phyloP scores from a whole-genome alignment of 2,888 invertebrate species.

The Epistrophe eligans region DNA sequence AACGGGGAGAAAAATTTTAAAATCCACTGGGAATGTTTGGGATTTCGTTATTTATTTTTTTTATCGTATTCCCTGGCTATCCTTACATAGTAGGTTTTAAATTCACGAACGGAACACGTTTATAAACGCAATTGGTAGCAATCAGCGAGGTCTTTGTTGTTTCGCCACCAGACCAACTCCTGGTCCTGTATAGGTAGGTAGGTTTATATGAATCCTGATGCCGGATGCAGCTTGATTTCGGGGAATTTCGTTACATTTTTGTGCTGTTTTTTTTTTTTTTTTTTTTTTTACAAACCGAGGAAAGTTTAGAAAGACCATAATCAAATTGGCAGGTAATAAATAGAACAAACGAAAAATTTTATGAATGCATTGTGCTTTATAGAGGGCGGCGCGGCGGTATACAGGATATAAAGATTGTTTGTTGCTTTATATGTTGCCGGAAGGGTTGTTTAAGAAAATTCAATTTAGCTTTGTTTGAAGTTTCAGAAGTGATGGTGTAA shows the following conservation, averaged over 20 bases:
- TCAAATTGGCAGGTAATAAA: conserved; percentile 72
- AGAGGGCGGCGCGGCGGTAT: background rate
- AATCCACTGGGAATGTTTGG: conserved; percentile 45
- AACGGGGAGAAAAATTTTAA: background rate
- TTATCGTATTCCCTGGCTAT: conserved; percentile 19
- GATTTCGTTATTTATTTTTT: background rate
- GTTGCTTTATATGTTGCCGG: background rate
- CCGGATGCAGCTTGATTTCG: conserved; percentile 63
- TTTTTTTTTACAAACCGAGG: background rate
- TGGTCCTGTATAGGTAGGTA: background rate
- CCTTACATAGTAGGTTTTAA: background rate
- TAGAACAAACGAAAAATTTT: conserved; percentile 68
- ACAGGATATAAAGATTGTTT: conserved; percentile 7
- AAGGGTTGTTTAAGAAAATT: conserved; percentile 22
- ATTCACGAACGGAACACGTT: conserved; percentile 48
- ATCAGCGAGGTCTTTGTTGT: conserved; percentile 67
- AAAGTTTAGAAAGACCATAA: conserved; percentile 45
- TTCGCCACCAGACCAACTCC: conserved; percentile 17
- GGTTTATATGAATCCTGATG: too few relatives aligned
- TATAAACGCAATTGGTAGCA: conserved; percentile 67
- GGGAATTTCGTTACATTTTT: conserved; percentile 54
- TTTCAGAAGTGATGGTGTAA: background rate
- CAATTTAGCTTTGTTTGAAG: conserved; percentile 8
- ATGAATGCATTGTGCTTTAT: conserved; percentile 53
- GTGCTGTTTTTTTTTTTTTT: conserved; percentile 12